These are phyloP conservation scores for Microchrysa polita DNA, from an alignment of 2,888 invertebrate genomes.

Conservation along the genomic window DNA sequence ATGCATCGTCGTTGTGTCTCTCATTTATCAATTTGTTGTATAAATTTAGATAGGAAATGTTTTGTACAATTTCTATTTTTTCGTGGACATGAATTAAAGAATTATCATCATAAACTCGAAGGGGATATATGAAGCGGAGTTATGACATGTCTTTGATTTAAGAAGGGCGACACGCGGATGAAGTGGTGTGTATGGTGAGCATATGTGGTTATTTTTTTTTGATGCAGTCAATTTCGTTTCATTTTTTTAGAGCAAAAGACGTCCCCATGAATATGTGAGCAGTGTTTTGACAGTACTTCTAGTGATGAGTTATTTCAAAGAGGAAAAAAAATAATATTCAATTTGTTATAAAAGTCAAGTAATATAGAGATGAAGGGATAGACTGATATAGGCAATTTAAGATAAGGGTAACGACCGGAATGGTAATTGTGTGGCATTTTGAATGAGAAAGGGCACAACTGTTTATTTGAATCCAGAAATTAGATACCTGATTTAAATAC, in stretches of 20 bases:
- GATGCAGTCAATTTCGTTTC: not conserved
- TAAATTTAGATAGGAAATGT: not conserved
- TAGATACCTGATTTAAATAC: too few species aligned
- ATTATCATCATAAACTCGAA: conserved; percentile 7
- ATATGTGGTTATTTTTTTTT: not conserved
- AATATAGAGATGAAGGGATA: too few species aligned
- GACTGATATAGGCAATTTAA: too few species aligned
- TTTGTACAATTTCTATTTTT: not conserved
- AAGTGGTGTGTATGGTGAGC: not conserved
- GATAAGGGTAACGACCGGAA: too few species aligned
- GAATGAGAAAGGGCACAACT: too few species aligned
- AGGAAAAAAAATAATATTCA: too few species aligned
- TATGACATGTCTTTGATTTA: conserved; percentile 8
- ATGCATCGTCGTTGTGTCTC: conserved; percentile 21
- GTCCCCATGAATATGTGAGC: too few species aligned
- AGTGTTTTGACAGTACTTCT: too few species aligned
- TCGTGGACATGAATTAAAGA: not conserved
- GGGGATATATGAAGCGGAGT: conserved; percentile 2
- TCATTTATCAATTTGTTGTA: conserved; percentile 23
- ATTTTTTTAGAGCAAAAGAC: not conserved
- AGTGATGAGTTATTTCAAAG: too few species aligned
- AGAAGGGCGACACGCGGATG: not conserved
- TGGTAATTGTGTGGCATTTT: too few species aligned
- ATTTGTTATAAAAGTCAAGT: too few species aligned
- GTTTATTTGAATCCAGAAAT: too few species aligned